A percentile compares a stretch with the other conserved stretches of the same genome.
Conservation (phyloP, 1,140 invertebrate species). For the Sitophilus oryzae region DNA sequence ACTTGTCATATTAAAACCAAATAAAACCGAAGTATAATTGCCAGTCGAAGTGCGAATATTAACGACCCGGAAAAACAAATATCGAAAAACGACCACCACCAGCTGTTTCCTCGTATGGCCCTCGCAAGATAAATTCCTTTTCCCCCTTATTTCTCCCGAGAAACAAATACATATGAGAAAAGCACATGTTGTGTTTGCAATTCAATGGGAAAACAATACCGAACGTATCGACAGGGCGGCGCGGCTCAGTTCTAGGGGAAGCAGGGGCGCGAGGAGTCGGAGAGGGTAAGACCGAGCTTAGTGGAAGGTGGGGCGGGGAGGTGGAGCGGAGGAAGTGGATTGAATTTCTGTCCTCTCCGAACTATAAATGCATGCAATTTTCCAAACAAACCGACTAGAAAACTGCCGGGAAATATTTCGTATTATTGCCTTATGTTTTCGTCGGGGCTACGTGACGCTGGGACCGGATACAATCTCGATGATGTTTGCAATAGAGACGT, state of each 20-base stretch:
- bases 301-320: background rate
- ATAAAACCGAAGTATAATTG: too few species aligned
- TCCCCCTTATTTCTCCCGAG: background rate
- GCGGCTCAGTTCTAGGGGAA: too few species aligned
- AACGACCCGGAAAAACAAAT: background rate
- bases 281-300: background rate
- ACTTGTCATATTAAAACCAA: too few species aligned
- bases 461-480: constrained; percentile 21
- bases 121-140: background rate
- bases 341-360: constrained; percentile 25
- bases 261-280: constrained; percentile 1
- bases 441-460: constrained; percentile 13
- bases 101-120: background rate
- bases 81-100: too few species aligned
- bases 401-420: constrained; percentile 25
- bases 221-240: constrained; percentile 21
- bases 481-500: constrained; percentile 10
- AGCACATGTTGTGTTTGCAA: constrained; percentile 28
- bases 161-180: constrained; percentile 26
- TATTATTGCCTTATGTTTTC: constrained; percentile 27
- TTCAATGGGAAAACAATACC: constrained; percentile 28
- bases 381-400: constrained; percentile 27
- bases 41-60: background rate
- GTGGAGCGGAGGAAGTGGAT: constrained; percentile 16
- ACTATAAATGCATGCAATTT: constrained; percentile 29